phyloP scores from a whole-genome alignment of 2,113 vertebrate genomes.

The Thryonomys swinderianus region DNA sequence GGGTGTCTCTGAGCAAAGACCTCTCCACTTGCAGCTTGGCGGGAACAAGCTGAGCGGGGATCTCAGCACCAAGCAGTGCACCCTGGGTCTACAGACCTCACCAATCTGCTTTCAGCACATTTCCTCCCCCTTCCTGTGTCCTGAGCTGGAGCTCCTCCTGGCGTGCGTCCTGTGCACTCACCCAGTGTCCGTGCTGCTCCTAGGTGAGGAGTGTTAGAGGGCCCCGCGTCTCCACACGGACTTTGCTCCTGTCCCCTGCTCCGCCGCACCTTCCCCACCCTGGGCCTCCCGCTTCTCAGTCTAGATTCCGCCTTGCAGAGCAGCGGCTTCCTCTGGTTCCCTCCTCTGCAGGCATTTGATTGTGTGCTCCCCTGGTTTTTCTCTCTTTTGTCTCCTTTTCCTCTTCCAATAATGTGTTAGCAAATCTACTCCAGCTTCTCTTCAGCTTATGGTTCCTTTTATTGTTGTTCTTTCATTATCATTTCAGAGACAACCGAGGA shows the following conservation, averaged over 20 bases:
- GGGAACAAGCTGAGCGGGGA: neutral
- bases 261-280: neutral
- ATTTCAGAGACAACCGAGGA: neutral
- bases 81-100: neutral
- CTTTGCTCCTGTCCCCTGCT: no score
- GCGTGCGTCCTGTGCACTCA: neutral
- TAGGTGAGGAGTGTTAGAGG: rapidly evolving
- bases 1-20: neutral
- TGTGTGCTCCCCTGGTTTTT: neutral
- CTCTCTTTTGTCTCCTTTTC: conserved; percentile 8
- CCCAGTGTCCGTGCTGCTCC: neutral
- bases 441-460: neutral
- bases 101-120: neutral
- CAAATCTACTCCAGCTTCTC: neutral
- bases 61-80: rapidly evolving
- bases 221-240: neutral
- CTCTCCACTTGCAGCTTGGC: neutral
- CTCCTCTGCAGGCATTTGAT: neutral
- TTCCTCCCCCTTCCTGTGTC: neutral
- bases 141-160: neutral
- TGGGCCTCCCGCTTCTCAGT: neutral
- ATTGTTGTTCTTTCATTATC: neutral
- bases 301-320: neutral
- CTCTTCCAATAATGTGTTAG: neutral
- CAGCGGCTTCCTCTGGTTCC: neutral